Evolutionary conservation across 2,888 invertebrate genomes (phyloP).

Genomic region (Lochmaea capreae): DNA sequence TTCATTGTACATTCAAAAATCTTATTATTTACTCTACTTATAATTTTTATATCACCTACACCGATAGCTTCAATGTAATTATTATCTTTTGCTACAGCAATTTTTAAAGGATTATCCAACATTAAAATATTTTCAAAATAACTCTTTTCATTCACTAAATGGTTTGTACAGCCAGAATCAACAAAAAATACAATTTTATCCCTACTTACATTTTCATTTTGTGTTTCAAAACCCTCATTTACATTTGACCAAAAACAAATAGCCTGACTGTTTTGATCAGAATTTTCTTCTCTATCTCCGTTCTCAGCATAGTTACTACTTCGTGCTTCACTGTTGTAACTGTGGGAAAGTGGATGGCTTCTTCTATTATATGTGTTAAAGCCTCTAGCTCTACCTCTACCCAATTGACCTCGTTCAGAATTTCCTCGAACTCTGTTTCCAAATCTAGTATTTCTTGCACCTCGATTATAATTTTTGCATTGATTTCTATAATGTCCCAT

Average conservation of each 20-base stretch:
- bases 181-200: too few species aligned
- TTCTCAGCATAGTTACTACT: constrained; percentile 13
- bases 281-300: background rate
- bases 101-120: too few species aligned
- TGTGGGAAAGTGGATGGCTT: too few species aligned
- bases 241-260: constrained; percentile 13
- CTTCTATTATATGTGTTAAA: too few species aligned
- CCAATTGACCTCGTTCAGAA: background rate
- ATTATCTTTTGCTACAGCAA: too few species aligned
- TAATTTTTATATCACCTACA: too few species aligned
- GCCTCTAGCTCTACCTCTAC: background rate
- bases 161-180: too few species aligned
- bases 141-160: too few species aligned
- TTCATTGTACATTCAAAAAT: too few species aligned
- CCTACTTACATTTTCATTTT: background rate
- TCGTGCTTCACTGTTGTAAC: constrained; percentile 3
- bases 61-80: too few species aligned
- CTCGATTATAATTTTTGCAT: constrained; percentile 14
- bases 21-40: too few species aligned
- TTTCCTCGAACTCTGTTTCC: background rate
- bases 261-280: constrained; percentile 6
- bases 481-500: constrained; percentile 10
- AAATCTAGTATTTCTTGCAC: constrained; percentile 15
- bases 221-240: constrained; percentile 10
- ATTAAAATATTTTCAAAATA: too few species aligned